phyloP scores from a whole-genome alignment of 2,888 invertebrate genomes.

The Syritta pipiens region DNA sequence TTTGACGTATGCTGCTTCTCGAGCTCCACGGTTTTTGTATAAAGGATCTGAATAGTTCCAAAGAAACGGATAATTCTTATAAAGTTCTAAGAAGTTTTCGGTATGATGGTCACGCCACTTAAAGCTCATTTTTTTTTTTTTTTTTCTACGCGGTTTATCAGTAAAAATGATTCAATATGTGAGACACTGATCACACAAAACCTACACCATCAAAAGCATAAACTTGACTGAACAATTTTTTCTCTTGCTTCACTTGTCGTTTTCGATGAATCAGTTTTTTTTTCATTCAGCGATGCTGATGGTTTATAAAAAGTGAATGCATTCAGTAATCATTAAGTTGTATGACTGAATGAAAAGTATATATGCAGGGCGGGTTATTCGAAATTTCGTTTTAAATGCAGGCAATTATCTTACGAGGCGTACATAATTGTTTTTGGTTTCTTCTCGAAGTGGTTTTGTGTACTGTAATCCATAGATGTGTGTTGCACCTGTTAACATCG shows the following conservation, averaged over 20 bases:
- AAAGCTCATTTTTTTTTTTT: constrained; percentile 27
- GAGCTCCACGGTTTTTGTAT: constrained; percentile 13
- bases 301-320: neutral
- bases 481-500: too few relatives aligned
- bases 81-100: constrained; percentile 18
- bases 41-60: constrained; percentile 7
- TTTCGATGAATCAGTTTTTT: constrained; percentile 9
- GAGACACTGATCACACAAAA: neutral
- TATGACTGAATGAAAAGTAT: neutral
- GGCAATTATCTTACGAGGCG: too few relatives aligned
- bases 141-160: too few relatives aligned
- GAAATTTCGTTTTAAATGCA: too few relatives aligned
- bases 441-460: too few relatives aligned
- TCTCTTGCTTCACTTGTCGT: neutral
- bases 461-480: too few relatives aligned
- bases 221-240: neutral
- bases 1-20: constrained; percentile 12
- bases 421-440: too few relatives aligned
- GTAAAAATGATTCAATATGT: neutral
- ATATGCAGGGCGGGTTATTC: too few relatives aligned
- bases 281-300: neutral
- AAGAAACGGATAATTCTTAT: constrained; percentile 14
- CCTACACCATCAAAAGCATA: neutral
- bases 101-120: constrained; percentile 30
- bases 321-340: neutral